Base-by-base conservation (phyloP, 2,113 vertebrate genomes). In the Pelodiscus sinensis region DNA sequence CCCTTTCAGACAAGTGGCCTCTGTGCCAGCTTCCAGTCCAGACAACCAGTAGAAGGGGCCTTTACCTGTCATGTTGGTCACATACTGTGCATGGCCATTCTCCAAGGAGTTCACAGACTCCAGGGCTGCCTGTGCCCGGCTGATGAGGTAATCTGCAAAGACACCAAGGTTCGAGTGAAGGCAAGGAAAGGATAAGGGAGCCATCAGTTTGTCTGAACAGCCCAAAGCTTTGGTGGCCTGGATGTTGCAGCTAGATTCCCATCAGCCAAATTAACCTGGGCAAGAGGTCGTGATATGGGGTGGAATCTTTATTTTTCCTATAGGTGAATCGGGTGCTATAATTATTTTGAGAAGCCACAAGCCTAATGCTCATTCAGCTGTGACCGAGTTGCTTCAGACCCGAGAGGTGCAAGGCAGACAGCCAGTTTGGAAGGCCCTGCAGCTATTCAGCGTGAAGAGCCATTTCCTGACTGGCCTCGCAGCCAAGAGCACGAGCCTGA, bases 71-170 rank as follows among this genome's bases (percentile, higher is more conserved):
- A 98, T 98, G 96, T 98, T 98, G 84, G 93, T 89, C 95, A 99
- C 86, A 94, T 99, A 99, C 96, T 98, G 98, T 31, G 97, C 82
- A 29, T 99, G 99, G 29, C 99, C 98, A 4, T 88, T 96, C 95
- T 99, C 98, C 97, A 99, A 88, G 92, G 98, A 65, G 0, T 98
- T 97, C 12, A 99, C 96, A 3, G 99, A 98, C 8, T 98, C 98
- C 96, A 99, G 96, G 0, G 99, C 98, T 0, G 98, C 98, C 97
- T 99, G 99, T 0, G 98, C 98, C 58, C 99, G 98, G 97, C 98
- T 99, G 81, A 99, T 96, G 73, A 99, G 98, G 96, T 99, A 99
- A 98, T 99, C 99, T 99, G 98, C 79, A 93, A 95, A 1, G 1
- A 91, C 29, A 52, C 21, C 2, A 4, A 73, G 27, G 68, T n/a